Percentiles rank a stretch among this genome's conserved stretches.
Conservation (phyloP, 2,888 invertebrate species). For the Piscicola geometra region DNA sequence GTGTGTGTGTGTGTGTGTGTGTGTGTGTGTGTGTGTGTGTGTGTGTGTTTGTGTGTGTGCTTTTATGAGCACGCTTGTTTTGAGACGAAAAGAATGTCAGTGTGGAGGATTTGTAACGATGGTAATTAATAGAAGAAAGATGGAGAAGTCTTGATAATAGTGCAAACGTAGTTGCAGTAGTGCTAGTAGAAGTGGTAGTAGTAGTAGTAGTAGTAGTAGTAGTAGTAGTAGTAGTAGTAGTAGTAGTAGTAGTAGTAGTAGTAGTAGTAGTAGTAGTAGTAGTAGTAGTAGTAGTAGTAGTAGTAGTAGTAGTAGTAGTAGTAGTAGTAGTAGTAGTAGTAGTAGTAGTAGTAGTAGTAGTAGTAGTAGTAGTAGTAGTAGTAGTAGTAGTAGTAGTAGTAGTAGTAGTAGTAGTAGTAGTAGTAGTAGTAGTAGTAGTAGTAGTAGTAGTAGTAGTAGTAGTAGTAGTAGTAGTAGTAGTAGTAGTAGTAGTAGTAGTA, state of each 20-base stretch:
- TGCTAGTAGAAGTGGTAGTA: constrained; percentile 11
- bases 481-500: constrained; percentile 5
- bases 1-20: neutral
- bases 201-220: constrained; percentile 5
- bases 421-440: constrained; percentile 15
- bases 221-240: constrained; percentile 12
- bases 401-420: constrained; percentile 17
- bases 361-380: constrained; percentile 5
- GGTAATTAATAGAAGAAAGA: neutral
- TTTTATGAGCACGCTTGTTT: neutral
- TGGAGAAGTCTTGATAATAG: too few species aligned
- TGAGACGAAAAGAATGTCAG: neutral
- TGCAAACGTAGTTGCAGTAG: neutral
- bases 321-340: too few species aligned
- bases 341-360: neutral
- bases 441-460: constrained; percentile 14
- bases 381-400: constrained; percentile 22
- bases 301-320: too few species aligned
- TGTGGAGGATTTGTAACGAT: neutral
- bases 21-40: neutral
- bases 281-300: too few species aligned
- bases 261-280: too few species aligned
- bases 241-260: neutral
- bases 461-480: constrained; percentile 6
- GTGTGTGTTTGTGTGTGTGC: neutral